Conservation (phyloP, 2,888 invertebrate species). For the Nephrotoma flavescens region DNA sequence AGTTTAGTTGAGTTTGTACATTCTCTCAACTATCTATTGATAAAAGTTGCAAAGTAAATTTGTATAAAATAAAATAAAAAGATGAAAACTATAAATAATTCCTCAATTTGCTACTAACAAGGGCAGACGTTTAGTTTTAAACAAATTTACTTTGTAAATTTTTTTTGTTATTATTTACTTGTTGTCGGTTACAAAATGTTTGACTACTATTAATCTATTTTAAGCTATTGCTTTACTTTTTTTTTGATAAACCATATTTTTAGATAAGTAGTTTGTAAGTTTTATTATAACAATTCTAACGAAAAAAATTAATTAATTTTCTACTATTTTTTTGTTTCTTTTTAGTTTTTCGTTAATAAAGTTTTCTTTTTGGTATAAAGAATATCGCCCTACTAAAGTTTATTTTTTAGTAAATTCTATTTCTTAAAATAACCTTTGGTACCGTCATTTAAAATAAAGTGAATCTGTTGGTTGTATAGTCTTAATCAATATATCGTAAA, state of each 20-base stretch:
- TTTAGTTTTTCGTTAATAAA: not conserved
- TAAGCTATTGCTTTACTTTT: not conserved
- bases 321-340: not conserved
- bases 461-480: not conserved
- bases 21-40: too few relatives aligned
- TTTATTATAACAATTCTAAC: not conserved
- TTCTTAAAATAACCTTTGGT: not conserved
- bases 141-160: not conserved
- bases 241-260: not conserved
- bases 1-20: too few relatives aligned
- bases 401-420: not conserved
- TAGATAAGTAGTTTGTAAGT: not conserved
- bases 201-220: not conserved
- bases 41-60: too few relatives aligned
- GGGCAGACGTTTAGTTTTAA: too few relatives aligned
- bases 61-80: too few relatives aligned
- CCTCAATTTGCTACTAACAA: too few relatives aligned
- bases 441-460: not conserved
- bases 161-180: not conserved
- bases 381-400: not conserved
- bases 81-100: too few relatives aligned
- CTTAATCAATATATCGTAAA: not conserved
- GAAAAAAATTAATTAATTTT: not conserved
- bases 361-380: not conserved
- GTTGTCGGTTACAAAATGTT: not conserved